Evolutionary conservation across 2,113 vertebrate genomes (phyloP).

Genomic region (Otis tarda): DNA sequence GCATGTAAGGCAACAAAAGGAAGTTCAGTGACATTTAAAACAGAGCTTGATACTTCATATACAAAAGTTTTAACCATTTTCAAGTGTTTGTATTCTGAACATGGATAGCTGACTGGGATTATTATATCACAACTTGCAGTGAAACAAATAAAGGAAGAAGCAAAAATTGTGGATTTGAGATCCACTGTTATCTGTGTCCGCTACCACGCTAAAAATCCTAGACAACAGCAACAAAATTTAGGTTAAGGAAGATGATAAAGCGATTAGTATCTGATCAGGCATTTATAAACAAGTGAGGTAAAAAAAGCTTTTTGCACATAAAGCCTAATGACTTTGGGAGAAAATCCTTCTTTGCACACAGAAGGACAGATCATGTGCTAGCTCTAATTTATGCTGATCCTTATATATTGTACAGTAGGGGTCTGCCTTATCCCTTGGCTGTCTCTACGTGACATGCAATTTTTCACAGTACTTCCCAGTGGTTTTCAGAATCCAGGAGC

Average conservation of each 20-base stretch:
- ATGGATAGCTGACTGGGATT: neutral
- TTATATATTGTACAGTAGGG: constrained; percentile 25
- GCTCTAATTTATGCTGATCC: constrained; percentile 65
- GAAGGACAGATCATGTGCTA: constrained; percentile 40
- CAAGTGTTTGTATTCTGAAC: neutral
- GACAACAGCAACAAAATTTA: constrained; percentile 1
- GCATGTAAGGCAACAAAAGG: neutral
- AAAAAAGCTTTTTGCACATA: constrained; percentile 32
- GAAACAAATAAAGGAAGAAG: neutral
- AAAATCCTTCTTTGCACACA: constrained; percentile 43
- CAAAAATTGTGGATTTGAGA: neutral
- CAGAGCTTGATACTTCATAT: neutral
- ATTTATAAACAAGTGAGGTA: constrained; percentile 5
- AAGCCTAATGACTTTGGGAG: constrained; percentile 46
- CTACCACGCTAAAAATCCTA: neutral
- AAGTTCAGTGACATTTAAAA: neutral
- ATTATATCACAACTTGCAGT: neutral
- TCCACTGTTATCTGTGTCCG: neutral
- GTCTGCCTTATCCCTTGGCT: constrained; percentile 47
- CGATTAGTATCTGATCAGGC: constrained; percentile 25
- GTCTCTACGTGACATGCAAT: neutral
- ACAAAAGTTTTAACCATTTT: neutral
- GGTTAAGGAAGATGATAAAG: constrained; percentile 26
- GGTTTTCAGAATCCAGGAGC: constrained; percentile 27
- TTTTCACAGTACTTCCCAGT: constrained; percentile 3